A percentile compares a stretch with the other conserved stretches of the same genome.
Conservation (phyloP, 2,113 vertebrate genomes). For the Indicator maculatus region DNA sequence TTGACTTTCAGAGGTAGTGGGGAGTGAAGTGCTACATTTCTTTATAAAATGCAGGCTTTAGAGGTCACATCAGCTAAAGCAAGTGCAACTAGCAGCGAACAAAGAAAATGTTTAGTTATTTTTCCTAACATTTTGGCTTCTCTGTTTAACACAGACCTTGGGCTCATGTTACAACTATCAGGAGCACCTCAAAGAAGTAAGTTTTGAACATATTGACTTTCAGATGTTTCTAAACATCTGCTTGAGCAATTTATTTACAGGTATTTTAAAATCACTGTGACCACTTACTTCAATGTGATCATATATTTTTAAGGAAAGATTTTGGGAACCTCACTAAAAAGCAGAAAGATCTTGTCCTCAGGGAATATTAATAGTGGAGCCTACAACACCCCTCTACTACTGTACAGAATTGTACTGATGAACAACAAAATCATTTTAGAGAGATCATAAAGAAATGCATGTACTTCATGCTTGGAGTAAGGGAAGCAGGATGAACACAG, state of each 20-base stretch:
- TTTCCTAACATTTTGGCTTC: not conserved
- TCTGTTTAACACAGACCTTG: not conserved
- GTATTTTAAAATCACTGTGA: not conserved
- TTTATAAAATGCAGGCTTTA: not conserved
- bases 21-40: not conserved
- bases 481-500: not conserved
- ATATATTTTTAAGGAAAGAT: not conserved
- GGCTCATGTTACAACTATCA: not conserved
- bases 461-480: not conserved
- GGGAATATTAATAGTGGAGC: not conserved
- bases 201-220: not conserved
- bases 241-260: not conserved
- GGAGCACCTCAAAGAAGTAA: not conserved
- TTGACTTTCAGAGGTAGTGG: not conserved
- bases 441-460: not conserved
- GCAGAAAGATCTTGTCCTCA: not conserved
- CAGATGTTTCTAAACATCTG: not conserved
- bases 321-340: not conserved
- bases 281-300: not conserved
- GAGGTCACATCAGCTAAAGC: not conserved
- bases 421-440: not conserved
- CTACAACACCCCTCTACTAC: not conserved
- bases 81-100: accelerated
- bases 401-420: not conserved
- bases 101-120: not conserved